Evolutionary conservation across 2,888 invertebrate species (phyloP), one percentile per base, ranked within the genome.

Genomic region (Ptychoptera contaminata): DNA sequence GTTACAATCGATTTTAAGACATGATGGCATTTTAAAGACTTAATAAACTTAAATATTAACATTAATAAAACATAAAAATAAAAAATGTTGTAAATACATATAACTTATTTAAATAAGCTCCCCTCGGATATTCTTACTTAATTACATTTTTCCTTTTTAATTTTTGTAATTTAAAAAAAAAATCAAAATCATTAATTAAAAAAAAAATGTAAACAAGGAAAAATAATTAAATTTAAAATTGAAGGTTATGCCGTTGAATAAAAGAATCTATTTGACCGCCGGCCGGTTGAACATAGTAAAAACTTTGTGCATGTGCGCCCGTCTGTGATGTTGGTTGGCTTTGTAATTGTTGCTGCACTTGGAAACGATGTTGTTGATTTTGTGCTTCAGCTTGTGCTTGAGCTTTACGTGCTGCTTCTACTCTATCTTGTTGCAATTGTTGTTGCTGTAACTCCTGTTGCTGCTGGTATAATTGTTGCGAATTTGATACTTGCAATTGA

Each of bases 231-330:
- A 30, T 9, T 32, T 74, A 76, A 61, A 72, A 74, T 59, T 75
- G 74, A 56, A 77, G 74, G 58, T 75, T 76, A 60, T 77, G 77
- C 46, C 80, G 81, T 62, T 83, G 72, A 49, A 86, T 72, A 67
- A 84, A 86, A 46, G 82, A 79, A 59, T 84, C 84, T 55, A 86
- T 82, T 60, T 83, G 84, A 1, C 61, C 68, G 15, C 52, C 32
- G 9, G 50, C 15, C 1, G 73, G 74, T 31, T 75, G 73, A 31
- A 75, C 68, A 60, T 73, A 77, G 61, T 76, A 77, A 62, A 71
- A 73, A 35, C 68, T 60, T 50, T 66, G 59, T 50, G 61, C 47
- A 40, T 52, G 62, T 43, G 59, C 52, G 40, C 65, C 58, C 36
- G 58, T 58, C 37, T 68, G 40, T 34, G 45, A 48, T 38, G 42